Percentiles rank a stretch among this genome's conserved stretches.
Evolutionary conservation across 2,113 vertebrate genomes (phyloP).

Genomic region (Archilochus colubris): DNA sequence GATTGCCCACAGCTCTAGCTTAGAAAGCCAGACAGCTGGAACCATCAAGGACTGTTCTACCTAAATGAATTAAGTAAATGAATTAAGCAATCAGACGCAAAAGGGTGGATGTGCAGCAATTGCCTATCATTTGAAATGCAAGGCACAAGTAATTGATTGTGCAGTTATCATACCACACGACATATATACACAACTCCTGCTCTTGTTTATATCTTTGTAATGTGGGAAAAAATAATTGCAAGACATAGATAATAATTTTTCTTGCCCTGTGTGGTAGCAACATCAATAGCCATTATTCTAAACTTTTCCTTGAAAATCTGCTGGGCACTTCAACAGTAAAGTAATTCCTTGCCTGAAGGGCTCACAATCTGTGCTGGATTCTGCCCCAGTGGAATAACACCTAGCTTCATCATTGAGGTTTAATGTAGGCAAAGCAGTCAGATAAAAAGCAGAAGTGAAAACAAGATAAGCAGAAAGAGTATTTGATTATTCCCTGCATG

Average conservation of each 20-base stretch:
- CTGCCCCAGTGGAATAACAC: neutral
- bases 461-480: neutral
- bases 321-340: conserved; percentile 4
- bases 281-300: conserved; percentile 14
- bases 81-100: conserved; percentile 59
- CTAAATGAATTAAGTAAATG: conserved; percentile 58
- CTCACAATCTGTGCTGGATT: neutral
- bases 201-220: neutral
- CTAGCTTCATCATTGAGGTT: neutral
- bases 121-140: conserved; percentile 33
- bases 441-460: neutral
- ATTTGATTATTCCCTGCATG: conserved; percentile 18
- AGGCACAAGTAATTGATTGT: conserved; percentile 41
- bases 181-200: neutral
- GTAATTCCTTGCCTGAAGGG: neutral
- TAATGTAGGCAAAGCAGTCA: neutral
- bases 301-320: conserved; percentile 8
- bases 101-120: conserved; percentile 18
- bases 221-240: neutral
- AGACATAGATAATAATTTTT: conserved; percentile 3
- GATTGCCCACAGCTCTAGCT: conserved; percentile 16
- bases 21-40: conserved; percentile 47
- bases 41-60: conserved; percentile 37
- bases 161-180: neutral
- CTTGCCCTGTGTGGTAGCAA: neutral